Percentiles rank a stretch among this genome's conserved stretches.
These are phyloP conservation scores for Leucoptera coffeella DNA, from an alignment of 2,888 invertebrate species.

Conservation along the genomic window DNA sequence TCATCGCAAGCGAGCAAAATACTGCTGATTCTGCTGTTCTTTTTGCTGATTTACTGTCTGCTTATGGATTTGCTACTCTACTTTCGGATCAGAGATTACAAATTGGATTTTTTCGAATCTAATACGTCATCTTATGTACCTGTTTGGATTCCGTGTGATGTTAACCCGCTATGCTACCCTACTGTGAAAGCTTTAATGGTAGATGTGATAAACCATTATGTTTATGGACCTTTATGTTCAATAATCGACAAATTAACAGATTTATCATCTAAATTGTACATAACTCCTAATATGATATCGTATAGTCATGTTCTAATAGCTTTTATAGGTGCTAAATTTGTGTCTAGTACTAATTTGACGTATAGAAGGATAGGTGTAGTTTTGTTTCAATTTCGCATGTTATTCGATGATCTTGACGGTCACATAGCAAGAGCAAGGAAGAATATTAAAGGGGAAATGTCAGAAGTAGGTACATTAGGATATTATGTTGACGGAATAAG, in stretches of 20 bases:
- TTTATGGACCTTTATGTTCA: conserved; percentile 74
- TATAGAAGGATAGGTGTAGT: conserved; percentile 68
- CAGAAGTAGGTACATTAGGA: conserved; percentile 74
- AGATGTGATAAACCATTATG: conserved; percentile 78
- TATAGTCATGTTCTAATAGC: conserved; percentile 73
- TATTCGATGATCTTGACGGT: conserved; percentile 81
- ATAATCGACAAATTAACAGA: conserved; percentile 61
- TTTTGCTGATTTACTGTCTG: conserved; percentile 58
- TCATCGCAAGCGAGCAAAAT: conserved; percentile 68
- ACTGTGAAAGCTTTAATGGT: conserved; percentile 78
- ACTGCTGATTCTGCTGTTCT: conserved; percentile 50
- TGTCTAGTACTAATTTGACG: conserved; percentile 66
- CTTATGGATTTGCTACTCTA: conserved; percentile 70
- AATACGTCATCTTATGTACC: too few relatives aligned
- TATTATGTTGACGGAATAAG: conserved; percentile 80
- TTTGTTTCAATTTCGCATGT: conserved; percentile 74
- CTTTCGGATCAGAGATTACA: conserved; percentile 64
- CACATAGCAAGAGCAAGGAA: conserved; percentile 75
- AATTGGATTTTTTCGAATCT: too few relatives aligned
- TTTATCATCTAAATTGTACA: conserved; percentile 55
- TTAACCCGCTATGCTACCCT: conserved; percentile 72
- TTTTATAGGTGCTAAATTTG: conserved; percentile 64
- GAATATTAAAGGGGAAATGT: conserved; percentile 69
- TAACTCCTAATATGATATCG: conserved; percentile 83
- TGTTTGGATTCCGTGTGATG: conserved; percentile 62